Evolutionary conservation across 2,113 vertebrate species (phyloP).

Genomic region (rabbit (Oryctolagus cuniculus)): DNA sequence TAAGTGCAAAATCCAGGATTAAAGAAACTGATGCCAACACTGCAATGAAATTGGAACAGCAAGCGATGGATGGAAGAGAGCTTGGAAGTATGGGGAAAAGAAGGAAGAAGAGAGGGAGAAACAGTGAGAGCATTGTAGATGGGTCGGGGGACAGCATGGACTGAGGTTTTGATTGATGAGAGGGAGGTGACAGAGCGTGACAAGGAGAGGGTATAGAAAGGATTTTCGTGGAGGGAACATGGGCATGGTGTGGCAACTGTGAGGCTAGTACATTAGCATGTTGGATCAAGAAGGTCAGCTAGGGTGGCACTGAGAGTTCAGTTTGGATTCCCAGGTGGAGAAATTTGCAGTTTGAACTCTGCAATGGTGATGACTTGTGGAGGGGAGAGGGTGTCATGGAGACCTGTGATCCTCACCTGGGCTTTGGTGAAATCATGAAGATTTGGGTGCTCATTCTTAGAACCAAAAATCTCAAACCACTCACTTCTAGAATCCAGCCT

Average conservation of each 20-base stretch:
- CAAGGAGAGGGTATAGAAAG: background rate
- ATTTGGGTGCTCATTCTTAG: background rate
- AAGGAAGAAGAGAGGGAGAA: background rate
- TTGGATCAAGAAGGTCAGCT: background rate
- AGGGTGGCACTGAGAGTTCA: background rate
- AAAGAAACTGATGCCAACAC: background rate
- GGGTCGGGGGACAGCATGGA: background rate
- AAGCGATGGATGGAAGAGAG: background rate
- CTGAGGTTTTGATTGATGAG: background rate
- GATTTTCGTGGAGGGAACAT: no score
- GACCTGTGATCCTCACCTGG: background rate
- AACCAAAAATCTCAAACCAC: background rate
- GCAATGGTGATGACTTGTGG: background rate
- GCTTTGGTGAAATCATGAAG: background rate
- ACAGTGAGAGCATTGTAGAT: background rate
- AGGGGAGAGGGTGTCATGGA: background rate
- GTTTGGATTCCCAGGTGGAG: background rate
- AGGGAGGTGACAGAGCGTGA: background rate
- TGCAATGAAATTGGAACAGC: background rate
- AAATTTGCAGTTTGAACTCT: background rate
- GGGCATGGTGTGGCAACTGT: no score
- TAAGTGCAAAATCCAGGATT: background rate
- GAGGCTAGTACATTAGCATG: rapidly evolving
- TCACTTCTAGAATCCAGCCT: background rate
- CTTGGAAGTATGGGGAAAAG: background rate